Evolutionary conservation across 2,888 invertebrate genomes (phyloP).

Genomic region (Philopedon plagiatum): DNA sequence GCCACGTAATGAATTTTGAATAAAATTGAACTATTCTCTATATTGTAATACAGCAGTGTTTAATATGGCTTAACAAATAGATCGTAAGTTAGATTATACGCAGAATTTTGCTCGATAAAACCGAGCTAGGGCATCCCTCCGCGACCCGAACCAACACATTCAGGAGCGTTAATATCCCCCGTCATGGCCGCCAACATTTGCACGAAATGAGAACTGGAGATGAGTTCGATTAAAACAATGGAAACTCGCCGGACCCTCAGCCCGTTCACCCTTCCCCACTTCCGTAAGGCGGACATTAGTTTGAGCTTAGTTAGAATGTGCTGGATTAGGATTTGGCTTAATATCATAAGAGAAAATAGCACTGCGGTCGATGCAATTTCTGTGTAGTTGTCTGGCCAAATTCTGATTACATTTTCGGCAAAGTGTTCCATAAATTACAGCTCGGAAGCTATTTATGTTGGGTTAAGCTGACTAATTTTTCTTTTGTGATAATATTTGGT

Average conservation of each 20-base stretch:
- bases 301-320: constrained; percentile 60
- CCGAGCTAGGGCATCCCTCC: constrained; percentile 57
- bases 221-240: constrained; percentile 70
- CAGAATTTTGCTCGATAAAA: constrained; percentile 68
- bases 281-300: constrained; percentile 60
- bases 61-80: constrained; percentile 66
- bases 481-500: constrained; percentile 31
- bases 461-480: constrained; percentile 44
- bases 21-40: too few relatives aligned
- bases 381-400: constrained; percentile 47
- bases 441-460: constrained; percentile 36
- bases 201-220: constrained; percentile 69
- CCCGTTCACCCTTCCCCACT: constrained; percentile 45
- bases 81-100: constrained; percentile 69
- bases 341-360: constrained; percentile 58
- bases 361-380: constrained; percentile 48
- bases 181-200: constrained; percentile 68
- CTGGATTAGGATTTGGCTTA: constrained; percentile 61
- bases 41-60: too few relatives aligned
- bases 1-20: too few relatives aligned
- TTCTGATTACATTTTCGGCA: constrained; percentile 48
- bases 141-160: constrained; percentile 62
- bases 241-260: constrained; percentile 55
- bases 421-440: constrained; percentile 45
- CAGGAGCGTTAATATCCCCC: constrained; percentile 68